Base-by-base conservation (phyloP, 1,140 invertebrate species). In the Megalopta genalis region DNA sequence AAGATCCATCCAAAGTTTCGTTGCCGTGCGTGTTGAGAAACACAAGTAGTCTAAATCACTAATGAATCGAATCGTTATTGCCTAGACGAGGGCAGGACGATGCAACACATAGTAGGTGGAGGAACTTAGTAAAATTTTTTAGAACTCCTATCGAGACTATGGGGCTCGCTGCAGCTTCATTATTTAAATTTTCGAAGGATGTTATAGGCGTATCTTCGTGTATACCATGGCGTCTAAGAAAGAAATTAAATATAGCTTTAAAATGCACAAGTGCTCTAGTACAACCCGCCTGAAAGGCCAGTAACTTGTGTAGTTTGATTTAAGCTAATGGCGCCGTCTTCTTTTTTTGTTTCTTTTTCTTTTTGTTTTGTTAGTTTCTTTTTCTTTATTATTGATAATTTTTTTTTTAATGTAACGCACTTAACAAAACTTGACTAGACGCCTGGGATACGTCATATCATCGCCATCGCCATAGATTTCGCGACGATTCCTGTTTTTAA, bases 41-140 rank as follows among this genome's bases (percentile, higher is more conserved):
- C 70, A 79, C 84, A 81, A 78, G 78, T 87, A 87, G 85, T 79
- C 81, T 87, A 87, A 52, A 79, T 73, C 84, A 86, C 69, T 84
- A 86, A 87, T 37, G 82, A 90, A 87, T 86, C 77, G 90, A 90
- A 89, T 88, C 88, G 89, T 90, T 88, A 84, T 77, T 88, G 72
- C 79, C 83, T 77, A 80, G 83, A 80, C 76, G 77, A 46, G 75
- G 75, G 68, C 83, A 88, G 81, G 84, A 86, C 77, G 87, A 82
- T 69, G 72, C 82, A 87, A 90, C 80, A 88, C 85, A 84, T 84
- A 85, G 86, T 90, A 90, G 89, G 80, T 90, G 83, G 46, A 84
- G 67, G 83, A 87, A 88, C 85, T 90, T 92, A 93, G 89, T 88
- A 72, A 87, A 92, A 90, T 91, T 91, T 90, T 88, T 88, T 91